Conservation (phyloP, 2,888 invertebrate species). For the Eumacrocentrus americanus region DNA sequence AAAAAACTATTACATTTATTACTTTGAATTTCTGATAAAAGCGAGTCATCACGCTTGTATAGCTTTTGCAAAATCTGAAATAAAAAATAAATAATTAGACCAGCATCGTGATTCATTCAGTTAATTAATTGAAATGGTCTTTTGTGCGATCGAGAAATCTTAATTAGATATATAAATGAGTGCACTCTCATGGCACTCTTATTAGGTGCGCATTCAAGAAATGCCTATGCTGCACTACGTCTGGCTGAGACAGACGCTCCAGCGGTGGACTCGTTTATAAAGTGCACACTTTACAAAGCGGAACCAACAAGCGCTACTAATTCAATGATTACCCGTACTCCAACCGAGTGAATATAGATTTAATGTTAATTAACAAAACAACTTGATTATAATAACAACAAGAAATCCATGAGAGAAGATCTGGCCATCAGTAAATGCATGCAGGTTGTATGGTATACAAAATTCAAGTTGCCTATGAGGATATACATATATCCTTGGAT, state of each 20-base stretch:
- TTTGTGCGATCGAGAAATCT: neutral
- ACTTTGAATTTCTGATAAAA: no score
- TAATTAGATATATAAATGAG: neutral
- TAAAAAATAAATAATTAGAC: no score
- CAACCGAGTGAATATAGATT: constrained; percentile 9
- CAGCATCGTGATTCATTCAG: neutral
- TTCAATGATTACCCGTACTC: constrained; percentile 41
- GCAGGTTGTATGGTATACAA: no score
- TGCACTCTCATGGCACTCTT: neutral
- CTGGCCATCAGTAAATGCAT: no score
- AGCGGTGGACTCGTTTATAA: constrained; percentile 1
- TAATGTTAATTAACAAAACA: constrained; percentile 45
- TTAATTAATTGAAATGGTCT: neutral
- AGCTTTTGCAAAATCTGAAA: no score
- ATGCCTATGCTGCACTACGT: neutral
- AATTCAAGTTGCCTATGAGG: no score
- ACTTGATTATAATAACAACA: constrained; percentile 49
- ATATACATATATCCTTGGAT: constrained; percentile 11
- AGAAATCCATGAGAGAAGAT: constrained; percentile 46
- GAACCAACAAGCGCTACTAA: constrained; percentile 44
- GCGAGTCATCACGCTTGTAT: no score
- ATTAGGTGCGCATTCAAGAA: constrained; percentile 2
- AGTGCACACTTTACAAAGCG: constrained; percentile 37
- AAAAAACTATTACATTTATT: no score
- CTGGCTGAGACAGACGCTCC: neutral